Evolutionary conservation across 2,797 vertebrate genomes (phyloP).

Genomic region (Psittacula echo): DNA sequence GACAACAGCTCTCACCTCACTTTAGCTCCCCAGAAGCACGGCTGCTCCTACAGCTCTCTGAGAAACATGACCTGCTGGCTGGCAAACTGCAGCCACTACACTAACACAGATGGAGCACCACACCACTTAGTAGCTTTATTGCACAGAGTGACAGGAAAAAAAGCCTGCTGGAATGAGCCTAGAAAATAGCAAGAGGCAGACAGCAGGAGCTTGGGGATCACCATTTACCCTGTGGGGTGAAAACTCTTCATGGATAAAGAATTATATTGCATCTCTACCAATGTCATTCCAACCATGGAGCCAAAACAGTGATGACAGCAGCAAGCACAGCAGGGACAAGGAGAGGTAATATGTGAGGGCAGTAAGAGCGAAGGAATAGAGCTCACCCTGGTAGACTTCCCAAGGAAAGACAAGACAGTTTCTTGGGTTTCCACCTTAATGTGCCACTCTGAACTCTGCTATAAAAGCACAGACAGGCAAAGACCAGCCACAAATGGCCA

Average conservation of each 20-base stretch:
- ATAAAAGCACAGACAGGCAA: neutral
- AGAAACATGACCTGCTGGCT: neutral
- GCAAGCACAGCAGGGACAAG: rapidly evolving
- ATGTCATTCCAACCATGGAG: neutral
- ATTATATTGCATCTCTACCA: neutral
- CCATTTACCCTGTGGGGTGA: neutral
- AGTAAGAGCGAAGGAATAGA: neutral
- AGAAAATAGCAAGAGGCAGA: neutral
- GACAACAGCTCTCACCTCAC: neutral
- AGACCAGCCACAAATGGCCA: neutral
- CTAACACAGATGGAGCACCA: rapidly evolving
- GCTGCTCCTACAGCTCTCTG: neutral
- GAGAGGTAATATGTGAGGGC: rapidly evolving
- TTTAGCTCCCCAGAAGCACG: neutral
- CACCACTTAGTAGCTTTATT: neutral
- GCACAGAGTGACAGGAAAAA: neutral
- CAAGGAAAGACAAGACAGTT: neutral
- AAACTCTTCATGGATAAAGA: neutral
- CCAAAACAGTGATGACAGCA: neutral
- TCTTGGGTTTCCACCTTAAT: neutral
- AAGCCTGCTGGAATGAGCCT: neutral
- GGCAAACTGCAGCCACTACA: neutral
- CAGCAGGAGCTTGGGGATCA: neutral
- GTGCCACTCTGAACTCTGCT: neutral
- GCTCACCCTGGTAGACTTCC: neutral